Evolutionary conservation across 2,113 vertebrate genomes (phyloP), one percentile per base, ranked within the genome.

Genomic region (Microtus ochrogaster): DNA sequence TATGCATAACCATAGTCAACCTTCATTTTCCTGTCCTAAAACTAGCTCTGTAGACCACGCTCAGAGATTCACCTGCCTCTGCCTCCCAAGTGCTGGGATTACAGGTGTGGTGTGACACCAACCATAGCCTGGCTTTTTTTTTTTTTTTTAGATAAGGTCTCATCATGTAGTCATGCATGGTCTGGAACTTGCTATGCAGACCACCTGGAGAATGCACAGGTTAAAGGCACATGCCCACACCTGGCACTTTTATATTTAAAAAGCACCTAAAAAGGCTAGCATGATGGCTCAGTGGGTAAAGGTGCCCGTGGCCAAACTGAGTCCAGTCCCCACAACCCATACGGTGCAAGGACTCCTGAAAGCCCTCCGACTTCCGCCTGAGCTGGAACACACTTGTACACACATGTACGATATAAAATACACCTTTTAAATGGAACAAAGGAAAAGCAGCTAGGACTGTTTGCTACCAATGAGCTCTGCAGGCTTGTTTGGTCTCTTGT

Each of bases 401-500:
- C 4, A 55, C 55, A 55, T 55, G 39, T 14, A 65, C 28, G 49
- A 47, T 22, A 33, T 66, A 21, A 55, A 49, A 41, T 4, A 30
- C 19, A 58, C 39, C 41, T 26, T 41, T 21, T 47, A 66, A 85
- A 47, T 22, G 39, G 33, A 33, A 41, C 58, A 84, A 0, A 83
- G 24, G 13, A 49, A 68, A 21, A 33, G 16, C 11, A 19, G n/a
- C 44, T 52, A 36, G 65, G 16, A 47, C 19, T 52, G 92, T 96
- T 78, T 74, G 83, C 94, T 98, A 99, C 99, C 99, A 91, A 99
- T 99, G 81, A 99, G 98, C 97, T 99, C 99, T 86, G 99, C 99
- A 39, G 99, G 99, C 96, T 99, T 99, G 98, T 99, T 99, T 92
- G 99, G 98, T 98, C 99, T 98, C 98, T 98, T 99, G 98, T 99